Evolutionary conservation across 2,888 invertebrate genomes (phyloP).

Genomic region (Chouioia cunea): DNA sequence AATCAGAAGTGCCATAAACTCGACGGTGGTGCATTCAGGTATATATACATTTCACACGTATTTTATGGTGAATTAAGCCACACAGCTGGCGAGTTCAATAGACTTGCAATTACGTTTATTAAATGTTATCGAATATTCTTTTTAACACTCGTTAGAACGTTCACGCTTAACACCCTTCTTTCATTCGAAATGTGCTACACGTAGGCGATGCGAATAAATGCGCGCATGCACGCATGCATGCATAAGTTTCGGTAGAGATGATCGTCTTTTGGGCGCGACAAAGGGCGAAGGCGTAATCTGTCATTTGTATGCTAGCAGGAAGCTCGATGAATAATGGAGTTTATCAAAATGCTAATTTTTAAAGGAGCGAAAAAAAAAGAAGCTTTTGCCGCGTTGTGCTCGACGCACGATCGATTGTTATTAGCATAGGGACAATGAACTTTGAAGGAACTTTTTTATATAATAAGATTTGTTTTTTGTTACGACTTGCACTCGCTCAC

Average conservation of each 20-base stretch:
- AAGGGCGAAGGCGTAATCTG: conserved; percentile 40
- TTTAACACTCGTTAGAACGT: too few relatives aligned
- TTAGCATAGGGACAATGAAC: conserved; percentile 28
- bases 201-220: too few relatives aligned
- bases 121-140: too few relatives aligned
- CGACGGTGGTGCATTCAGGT: conserved; percentile 67
- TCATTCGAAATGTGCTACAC: not conserved
- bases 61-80: too few relatives aligned
- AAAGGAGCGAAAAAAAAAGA: conserved; percentile 15
- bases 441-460: not conserved
- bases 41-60: not conserved
- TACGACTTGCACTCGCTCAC: too few relatives aligned
- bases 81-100: too few relatives aligned
- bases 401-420: conserved; percentile 21
- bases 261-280: conserved; percentile 1
- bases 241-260: too few relatives aligned
- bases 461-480: not conserved
- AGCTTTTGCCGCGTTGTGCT: too few relatives aligned
- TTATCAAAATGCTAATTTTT: conserved; percentile 48
- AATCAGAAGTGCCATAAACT: conserved; percentile 68
- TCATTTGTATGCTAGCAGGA: conserved; percentile 45
- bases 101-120: too few relatives aligned
- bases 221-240: too few relatives aligned
- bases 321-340: conserved; percentile 46
- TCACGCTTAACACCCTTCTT: too few relatives aligned